Evolutionary conservation across 2,113 vertebrate genomes (phyloP).

Genomic region (Bostrychus sinensis): DNA sequence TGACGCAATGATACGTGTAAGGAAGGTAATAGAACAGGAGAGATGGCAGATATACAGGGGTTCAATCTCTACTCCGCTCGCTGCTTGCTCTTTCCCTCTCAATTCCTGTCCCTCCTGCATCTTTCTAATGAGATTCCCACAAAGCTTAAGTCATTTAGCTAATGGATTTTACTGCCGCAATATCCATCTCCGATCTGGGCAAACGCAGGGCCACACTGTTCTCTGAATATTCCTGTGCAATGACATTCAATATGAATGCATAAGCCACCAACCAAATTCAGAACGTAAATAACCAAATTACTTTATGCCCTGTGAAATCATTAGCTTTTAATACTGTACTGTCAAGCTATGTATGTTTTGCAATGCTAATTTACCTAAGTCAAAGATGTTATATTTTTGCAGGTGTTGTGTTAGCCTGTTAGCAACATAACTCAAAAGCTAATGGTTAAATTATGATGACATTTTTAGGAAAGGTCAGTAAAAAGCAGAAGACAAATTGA

Average conservation of each 20-base stretch:
- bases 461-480: too few relatives aligned
- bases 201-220: not conserved
- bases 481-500: too few relatives aligned
- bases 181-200: constrained; percentile 28
- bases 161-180: constrained; percentile 48
- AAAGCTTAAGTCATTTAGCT: constrained; percentile 55
- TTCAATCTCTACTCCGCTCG: not conserved
- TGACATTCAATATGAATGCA: not conserved
- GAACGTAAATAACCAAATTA: not conserved
- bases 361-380: too few relatives aligned
- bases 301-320: too few relatives aligned
- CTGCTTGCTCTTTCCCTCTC: not conserved
- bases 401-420: too few relatives aligned
- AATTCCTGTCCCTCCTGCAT: constrained; percentile 6
- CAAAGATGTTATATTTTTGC: too few relatives aligned
- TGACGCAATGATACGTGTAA: constrained; percentile 9
- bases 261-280: not conserved
- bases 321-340: too few relatives aligned
- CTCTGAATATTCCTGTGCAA: constrained; percentile 3
- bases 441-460: too few relatives aligned
- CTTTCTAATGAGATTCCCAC: constrained; percentile 62
- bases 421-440: too few relatives aligned
- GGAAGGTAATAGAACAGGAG: constrained; percentile 8
- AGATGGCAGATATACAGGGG: constrained; percentile 1
- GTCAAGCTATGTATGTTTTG: not conserved